A percentile compares a stretch with the other conserved stretches of the same genome.
These are phyloP conservation scores for Kuschelorhynchus macadamiae DNA, from an alignment of 2,888 invertebrate genomes.

Conservation along the genomic window DNA sequence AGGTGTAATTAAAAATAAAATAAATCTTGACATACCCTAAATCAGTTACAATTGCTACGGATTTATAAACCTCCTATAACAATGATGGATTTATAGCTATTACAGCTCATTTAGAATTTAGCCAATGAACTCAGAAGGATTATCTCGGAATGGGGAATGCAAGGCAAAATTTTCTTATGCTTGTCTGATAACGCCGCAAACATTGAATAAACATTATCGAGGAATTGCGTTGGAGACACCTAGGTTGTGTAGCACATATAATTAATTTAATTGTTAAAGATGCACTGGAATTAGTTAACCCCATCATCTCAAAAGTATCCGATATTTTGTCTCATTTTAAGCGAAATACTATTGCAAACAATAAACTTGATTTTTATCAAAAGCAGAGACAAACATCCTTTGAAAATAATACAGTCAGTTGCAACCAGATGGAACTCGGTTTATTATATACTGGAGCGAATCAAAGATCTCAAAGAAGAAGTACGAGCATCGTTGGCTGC, in stretches of 20 bases:
- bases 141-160: too few relatives aligned
- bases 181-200: too few relatives aligned
- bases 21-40: neutral
- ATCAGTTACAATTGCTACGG: conserved; percentile 52
- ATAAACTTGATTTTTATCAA: conserved; percentile 14
- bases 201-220: too few relatives aligned
- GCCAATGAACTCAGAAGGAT: too few relatives aligned
- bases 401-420: conserved; percentile 43
- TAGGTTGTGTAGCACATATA: too few relatives aligned
- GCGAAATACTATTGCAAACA: conserved; percentile 15
- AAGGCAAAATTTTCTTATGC: too few relatives aligned
- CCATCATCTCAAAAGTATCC: too few relatives aligned
- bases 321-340: conserved; percentile 46
- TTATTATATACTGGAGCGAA: conserved; percentile 46
- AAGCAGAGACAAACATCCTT: conserved; percentile 24
- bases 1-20: conserved; percentile 1
- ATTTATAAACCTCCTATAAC: conserved; percentile 53
- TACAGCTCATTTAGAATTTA: conserved; percentile 52
- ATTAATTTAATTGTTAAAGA: too few relatives aligned
- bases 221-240: too few relatives aligned
- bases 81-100: conserved; percentile 56
- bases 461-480: conserved; percentile 35
- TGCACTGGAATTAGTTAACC: too few relatives aligned
- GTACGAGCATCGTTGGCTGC: conserved; percentile 45
- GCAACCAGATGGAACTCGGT: conserved; percentile 48